Conservation (phyloP, 2,113 vertebrate genomes). For the Mobula hypostoma region DNA sequence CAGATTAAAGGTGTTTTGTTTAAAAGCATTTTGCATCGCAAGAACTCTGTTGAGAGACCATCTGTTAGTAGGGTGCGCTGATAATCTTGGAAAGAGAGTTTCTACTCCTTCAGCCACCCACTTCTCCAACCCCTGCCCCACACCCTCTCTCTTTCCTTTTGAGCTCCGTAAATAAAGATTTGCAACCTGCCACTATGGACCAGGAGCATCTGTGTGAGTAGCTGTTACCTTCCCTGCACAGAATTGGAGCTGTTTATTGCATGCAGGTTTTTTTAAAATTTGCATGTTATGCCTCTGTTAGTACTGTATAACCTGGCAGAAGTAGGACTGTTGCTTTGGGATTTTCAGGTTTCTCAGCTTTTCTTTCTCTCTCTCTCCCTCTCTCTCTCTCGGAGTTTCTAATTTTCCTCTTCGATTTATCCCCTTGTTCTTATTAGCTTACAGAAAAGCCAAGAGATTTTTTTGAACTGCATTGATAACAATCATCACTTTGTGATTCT, state of each 20-base stretch:
- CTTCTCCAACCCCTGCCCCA: slow-evolving; percentile 16
- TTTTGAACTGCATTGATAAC: background rate
- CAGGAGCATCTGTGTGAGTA: slow-evolving; percentile 68
- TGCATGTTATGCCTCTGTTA: background rate
- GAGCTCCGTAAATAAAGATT: slow-evolving; percentile 23
- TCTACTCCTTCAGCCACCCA: slow-evolving; percentile 46
- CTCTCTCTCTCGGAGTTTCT: background rate
- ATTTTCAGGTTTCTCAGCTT: slow-evolving; percentile 25
- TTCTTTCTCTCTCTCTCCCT: too few relatives aligned
- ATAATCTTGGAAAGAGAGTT: slow-evolving; percentile 46
- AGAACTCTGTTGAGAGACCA: slow-evolving; percentile 37
- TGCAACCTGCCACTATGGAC: slow-evolving; percentile 57
- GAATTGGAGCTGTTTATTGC: background rate
- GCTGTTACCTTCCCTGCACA: slow-evolving; percentile 2
- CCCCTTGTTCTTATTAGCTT: background rate
- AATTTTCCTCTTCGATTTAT: background rate
- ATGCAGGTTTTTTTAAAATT: background rate
- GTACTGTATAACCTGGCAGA: background rate
- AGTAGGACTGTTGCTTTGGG: background rate
- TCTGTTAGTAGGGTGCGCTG: slow-evolving; percentile 44
- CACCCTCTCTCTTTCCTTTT: slow-evolving; percentile 39
- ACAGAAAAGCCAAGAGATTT: background rate
- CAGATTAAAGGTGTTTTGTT: slow-evolving; percentile 43
- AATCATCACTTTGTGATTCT: background rate
- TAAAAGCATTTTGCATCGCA: slow-evolving; percentile 39